A percentile compares a stretch with the other conserved stretches of the same genome.
Conservation (phyloP, 1,140 invertebrate species). For the Thaumetopoea pityocampa region DNA sequence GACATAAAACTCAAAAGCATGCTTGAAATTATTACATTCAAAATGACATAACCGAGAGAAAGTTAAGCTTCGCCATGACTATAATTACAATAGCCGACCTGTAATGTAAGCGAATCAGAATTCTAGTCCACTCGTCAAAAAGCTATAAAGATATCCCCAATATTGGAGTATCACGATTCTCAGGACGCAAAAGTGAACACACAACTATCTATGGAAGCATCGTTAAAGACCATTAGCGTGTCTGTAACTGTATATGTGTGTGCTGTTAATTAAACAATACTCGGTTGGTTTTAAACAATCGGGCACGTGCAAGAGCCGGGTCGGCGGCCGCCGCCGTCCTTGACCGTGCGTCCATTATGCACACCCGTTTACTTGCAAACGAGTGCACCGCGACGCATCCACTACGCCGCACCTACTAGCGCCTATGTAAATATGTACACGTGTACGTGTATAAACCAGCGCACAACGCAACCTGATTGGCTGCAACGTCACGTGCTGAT, state of each 20-base stretch:
- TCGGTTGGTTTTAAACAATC: slow-evolving; percentile 43
- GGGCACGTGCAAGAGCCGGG: slow-evolving; percentile 47
- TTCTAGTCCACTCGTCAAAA: too few species aligned
- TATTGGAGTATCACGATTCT: not conserved
- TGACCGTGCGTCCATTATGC: slow-evolving; percentile 69
- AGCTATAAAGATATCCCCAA: too few species aligned
- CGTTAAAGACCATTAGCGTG: too few species aligned
- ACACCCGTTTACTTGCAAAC: slow-evolving; percentile 58
- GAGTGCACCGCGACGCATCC: slow-evolving; percentile 47
- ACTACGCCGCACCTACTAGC: slow-evolving; percentile 30
- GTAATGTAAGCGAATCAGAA: too few species aligned
- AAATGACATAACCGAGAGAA: too few species aligned
- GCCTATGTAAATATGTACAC: slow-evolving; percentile 30
- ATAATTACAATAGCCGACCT: too few species aligned
- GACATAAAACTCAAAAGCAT: too few species aligned
- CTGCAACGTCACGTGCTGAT: too few species aligned
- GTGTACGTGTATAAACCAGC: slow-evolving; percentile 19
- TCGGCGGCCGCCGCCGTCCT: slow-evolving; percentile 49
- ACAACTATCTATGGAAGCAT: too few species aligned
- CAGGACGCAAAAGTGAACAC: not conserved
- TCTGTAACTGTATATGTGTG: too few species aligned
- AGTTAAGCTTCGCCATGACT: too few species aligned
- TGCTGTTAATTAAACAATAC: slow-evolving; percentile 5
- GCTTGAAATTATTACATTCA: too few species aligned
- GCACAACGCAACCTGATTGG: slow-evolving; percentile 19